phyloP scores from a whole-genome alignment of 2,888 invertebrate species.

The Drosophila histrio region DNA sequence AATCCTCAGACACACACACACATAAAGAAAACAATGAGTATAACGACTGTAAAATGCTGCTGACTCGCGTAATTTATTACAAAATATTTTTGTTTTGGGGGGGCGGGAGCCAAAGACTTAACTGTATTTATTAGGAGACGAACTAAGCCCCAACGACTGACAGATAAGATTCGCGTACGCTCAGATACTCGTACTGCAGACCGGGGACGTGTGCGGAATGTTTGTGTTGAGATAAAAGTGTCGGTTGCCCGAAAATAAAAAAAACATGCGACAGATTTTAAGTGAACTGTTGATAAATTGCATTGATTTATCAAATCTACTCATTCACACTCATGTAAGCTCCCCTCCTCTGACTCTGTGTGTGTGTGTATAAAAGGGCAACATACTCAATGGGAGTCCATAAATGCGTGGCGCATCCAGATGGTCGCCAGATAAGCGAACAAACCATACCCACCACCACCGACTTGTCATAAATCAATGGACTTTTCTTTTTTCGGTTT shows the following conservation, averaged over 20 bases:
- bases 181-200: neutral
- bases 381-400: constrained; percentile 43
- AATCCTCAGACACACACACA: constrained; percentile 11
- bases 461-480: constrained; percentile 65
- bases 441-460: constrained; percentile 24
- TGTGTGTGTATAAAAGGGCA: constrained; percentile 17
- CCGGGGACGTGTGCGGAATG: constrained; percentile 33
- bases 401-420: constrained; percentile 61
- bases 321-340: constrained; percentile 17
- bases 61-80: constrained; percentile 59
- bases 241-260: constrained; percentile 28
- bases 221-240: constrained; percentile 63
- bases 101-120: constrained; percentile 44
- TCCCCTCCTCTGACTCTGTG: neutral
- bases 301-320: constrained; percentile 73
- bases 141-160: constrained; percentile 54
- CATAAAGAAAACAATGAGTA: constrained; percentile 16
- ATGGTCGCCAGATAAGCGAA: constrained; percentile 65
- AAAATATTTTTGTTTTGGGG: constrained; percentile 38
- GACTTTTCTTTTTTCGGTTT: constrained; percentile 25
- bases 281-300: constrained; percentile 75
- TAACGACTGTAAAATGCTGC: constrained; percentile 35
- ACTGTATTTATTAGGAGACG: constrained; percentile 68
- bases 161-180: constrained; percentile 61
- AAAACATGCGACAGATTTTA: constrained; percentile 63